phyloP scores from a whole-genome alignment of 2,888 invertebrate genomes.

The Sipunculus nudus region DNA sequence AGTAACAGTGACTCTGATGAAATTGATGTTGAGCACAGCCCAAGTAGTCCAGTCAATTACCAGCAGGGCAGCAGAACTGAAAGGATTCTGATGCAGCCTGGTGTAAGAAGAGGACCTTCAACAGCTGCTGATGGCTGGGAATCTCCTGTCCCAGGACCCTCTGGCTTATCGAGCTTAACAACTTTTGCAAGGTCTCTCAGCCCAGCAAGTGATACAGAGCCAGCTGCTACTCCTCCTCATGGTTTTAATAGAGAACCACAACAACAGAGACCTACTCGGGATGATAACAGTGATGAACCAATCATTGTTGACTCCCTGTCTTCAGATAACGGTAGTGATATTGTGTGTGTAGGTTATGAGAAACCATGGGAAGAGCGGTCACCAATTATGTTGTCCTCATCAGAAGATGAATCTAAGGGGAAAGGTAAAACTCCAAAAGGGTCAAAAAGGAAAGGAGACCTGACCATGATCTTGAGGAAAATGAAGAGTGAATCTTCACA shows the following conservation, averaged over 20 bases:
- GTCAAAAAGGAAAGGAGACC: no score
- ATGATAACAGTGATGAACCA: background rate
- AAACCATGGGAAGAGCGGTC: constrained; percentile 76
- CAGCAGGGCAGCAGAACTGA: no score
- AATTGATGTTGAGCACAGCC: constrained; percentile 1
- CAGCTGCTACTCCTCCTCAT: no score
- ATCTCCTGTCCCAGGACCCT: constrained; percentile 55
- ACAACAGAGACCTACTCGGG: background rate
- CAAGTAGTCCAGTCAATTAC: background rate
- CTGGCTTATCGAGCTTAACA: constrained; percentile 35
- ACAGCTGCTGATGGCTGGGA: constrained; percentile 51
- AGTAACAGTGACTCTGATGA: constrained; percentile 5
- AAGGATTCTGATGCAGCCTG: no score
- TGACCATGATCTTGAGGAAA: no score
- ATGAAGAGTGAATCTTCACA: no score
- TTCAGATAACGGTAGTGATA: constrained; percentile 47
- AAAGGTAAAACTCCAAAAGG: no score
- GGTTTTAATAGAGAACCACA: no score
- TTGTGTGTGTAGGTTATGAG: constrained; percentile 73
- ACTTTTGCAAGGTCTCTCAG: background rate
- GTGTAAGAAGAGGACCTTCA: no score
- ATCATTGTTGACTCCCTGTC: constrained; percentile 5
- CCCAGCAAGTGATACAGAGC: background rate
- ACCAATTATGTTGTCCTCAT: constrained; percentile 67
- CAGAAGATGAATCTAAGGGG: constrained; percentile 34